A percentile compares a stretch with the other conserved stretches of the same genome.
phyloP scores from a whole-genome alignment of 1,140 invertebrate genomes.

The Penaeus chinensis region DNA sequence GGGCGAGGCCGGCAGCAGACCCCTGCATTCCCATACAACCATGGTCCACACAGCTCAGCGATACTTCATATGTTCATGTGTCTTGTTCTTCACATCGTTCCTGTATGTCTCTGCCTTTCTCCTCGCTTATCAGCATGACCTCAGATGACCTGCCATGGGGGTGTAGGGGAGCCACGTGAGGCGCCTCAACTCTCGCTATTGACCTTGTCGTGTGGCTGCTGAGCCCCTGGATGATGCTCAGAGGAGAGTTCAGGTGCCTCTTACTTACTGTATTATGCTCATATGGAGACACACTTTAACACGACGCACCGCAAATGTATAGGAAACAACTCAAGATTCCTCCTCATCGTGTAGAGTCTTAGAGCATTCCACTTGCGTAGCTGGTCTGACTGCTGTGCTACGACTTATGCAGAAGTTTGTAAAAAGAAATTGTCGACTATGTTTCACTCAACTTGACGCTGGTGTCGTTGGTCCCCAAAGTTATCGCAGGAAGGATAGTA shows the following conservation, averaged over 20 bases:
- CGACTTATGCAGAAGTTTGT: no score
- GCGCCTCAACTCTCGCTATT: neutral
- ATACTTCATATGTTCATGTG: neutral
- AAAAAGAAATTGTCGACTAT: neutral
- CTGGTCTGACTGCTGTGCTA: neutral
- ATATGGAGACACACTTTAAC: neutral
- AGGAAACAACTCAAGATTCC: slow-evolving; percentile 13
- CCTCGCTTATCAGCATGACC: slow-evolving; percentile 12
- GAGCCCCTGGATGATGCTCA: neutral
- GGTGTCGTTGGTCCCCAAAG: no score
- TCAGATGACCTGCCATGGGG: slow-evolving; percentile 46
- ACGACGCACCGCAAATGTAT: neutral
- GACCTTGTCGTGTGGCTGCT: neutral
- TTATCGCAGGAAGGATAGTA: no score
- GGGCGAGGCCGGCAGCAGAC: neutral
- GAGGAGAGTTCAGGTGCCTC: no score
- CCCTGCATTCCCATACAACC: slow-evolving; percentile 26
- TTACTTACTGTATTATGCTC: slow-evolving; percentile 7
- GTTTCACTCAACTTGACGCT: neutral
- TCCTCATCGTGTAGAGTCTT: slow-evolving; percentile 32
- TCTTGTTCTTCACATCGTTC: neutral
- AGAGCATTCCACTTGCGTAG: slow-evolving; percentile 34
- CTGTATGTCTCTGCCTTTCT: slow-evolving; percentile 1
- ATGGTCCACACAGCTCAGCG: slow-evolving; percentile 19
- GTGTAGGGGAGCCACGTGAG: slow-evolving; percentile 18